These are phyloP conservation scores for Antennarius maculatus DNA, from an alignment of 2,797 vertebrate genomes.

Conservation along the genomic window DNA sequence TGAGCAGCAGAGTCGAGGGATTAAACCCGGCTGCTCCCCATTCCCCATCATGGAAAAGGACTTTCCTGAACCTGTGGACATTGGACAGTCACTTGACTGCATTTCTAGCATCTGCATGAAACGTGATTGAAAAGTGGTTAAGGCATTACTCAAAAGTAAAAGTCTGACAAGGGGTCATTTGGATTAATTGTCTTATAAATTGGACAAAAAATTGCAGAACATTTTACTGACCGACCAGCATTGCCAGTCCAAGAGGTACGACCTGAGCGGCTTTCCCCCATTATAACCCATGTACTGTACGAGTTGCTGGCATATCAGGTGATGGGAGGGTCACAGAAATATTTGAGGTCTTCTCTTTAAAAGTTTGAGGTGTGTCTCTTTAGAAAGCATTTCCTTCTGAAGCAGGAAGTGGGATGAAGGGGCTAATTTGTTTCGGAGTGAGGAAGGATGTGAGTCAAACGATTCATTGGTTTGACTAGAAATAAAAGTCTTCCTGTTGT, in stretches of 20 bases:
- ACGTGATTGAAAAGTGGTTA: too few relatives aligned
- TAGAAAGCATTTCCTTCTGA: conserved; percentile 19
- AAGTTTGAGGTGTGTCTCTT: conserved; percentile 37
- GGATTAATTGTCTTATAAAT: too few relatives aligned
- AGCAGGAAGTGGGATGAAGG: conserved; percentile 54
- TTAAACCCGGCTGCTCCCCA: conserved; percentile 93
- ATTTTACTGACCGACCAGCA: background rate
- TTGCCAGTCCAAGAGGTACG: too few relatives aligned
- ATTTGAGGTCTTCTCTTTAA: conserved; percentile 13
- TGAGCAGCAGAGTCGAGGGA: conserved; percentile 95
- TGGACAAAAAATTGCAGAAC: background rate
- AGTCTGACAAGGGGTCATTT: background rate
- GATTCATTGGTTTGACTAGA: conserved; percentile 64
- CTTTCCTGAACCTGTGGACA: conserved; percentile 92
- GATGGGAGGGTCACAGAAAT: conserved; percentile 5
- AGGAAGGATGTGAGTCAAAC: conserved; percentile 57
- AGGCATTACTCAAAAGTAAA: too few relatives aligned
- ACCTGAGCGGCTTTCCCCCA: background rate
- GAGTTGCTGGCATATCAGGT: background rate
- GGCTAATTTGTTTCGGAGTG: conserved; percentile 38
- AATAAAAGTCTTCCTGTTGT: conserved; percentile 66
- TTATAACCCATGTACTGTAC: background rate
- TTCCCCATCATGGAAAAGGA: conserved; percentile 99
- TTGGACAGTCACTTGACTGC: conserved; percentile 13
- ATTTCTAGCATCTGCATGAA: background rate